Conservation (phyloP, 2,888 invertebrate genomes). For the Heliconius ismenius region DNA sequence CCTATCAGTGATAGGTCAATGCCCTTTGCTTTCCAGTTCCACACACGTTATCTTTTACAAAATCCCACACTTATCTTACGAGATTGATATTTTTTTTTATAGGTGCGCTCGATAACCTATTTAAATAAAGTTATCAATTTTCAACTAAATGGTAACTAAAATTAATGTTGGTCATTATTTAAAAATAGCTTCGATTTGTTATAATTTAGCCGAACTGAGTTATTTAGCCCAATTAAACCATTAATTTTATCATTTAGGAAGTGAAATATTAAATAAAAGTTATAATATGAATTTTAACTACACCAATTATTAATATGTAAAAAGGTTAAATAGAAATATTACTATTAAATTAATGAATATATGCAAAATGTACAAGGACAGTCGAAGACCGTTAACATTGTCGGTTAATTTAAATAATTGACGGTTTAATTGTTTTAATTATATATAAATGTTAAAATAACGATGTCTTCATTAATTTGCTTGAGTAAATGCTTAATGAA, state of each 20-base stretch:
- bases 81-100: not conserved
- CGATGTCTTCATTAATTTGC: conserved; percentile 32
- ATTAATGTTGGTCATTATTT: not conserved
- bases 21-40: conserved; percentile 58
- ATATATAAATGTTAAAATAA: conserved; percentile 25
- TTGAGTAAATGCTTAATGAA: conserved; percentile 20
- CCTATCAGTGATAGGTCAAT: conserved; percentile 58
- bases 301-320: conserved; percentile 19
- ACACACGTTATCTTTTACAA: conserved; percentile 46
- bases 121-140: not conserved
- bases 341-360: conserved; percentile 2
- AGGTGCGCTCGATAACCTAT: conserved; percentile 14
- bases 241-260: conserved; percentile 24
- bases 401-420: conserved; percentile 19
- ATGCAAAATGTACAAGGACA: conserved; percentile 3
- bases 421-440: conserved; percentile 34
- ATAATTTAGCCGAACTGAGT: conserved; percentile 7
- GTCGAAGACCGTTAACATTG: conserved; percentile 9
- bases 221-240: conserved; percentile 13
- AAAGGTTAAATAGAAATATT: not conserved
- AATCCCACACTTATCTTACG: conserved; percentile 42
- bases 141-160: not conserved
- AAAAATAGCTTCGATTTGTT: conserved; percentile 5
- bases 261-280: conserved; percentile 13
- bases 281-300: not conserved